Evolutionary conservation across 2,888 invertebrate genomes (phyloP).

Genomic region (Charanyca ferruginea): DNA sequence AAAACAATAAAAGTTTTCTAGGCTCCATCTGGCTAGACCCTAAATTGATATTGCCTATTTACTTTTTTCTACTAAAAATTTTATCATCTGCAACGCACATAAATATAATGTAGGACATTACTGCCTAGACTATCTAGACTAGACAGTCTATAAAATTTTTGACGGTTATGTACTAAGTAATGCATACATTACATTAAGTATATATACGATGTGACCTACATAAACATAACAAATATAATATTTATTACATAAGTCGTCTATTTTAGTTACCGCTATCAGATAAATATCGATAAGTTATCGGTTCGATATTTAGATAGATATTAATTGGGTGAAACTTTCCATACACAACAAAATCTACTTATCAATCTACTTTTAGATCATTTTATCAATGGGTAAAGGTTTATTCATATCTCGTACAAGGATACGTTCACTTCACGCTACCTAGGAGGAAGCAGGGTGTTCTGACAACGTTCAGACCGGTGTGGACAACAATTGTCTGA

Average conservation of each 20-base stretch:
- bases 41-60: not conserved
- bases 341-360: slow-evolving; percentile 16
- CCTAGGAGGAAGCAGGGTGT: not conserved
- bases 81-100: not conserved
- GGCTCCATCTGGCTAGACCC: not conserved
- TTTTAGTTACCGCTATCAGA: slow-evolving; percentile 29
- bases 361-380: slow-evolving; percentile 20
- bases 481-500: too few species aligned
- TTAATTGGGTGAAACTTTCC: slow-evolving; percentile 58
- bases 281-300: slow-evolving; percentile 44
- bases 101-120: not conserved
- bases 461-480: too few species aligned
- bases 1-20: not conserved
- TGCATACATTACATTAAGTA: not conserved
- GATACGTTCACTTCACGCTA: slow-evolving; percentile 6
- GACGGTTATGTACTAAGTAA: not conserved
- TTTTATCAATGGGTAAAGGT: slow-evolving; percentile 2
- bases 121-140: not conserved
- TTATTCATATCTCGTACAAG: slow-evolving; percentile 9
- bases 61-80: not conserved
- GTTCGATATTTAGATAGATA: slow-evolving; percentile 41
- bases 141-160: not conserved
- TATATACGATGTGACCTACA: slow-evolving; percentile 38
- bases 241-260: slow-evolving; percentile 53
- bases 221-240: slow-evolving; percentile 27